phyloP scores from a whole-genome alignment of 2,888 invertebrate genomes.

The Drosophila incognita region DNA sequence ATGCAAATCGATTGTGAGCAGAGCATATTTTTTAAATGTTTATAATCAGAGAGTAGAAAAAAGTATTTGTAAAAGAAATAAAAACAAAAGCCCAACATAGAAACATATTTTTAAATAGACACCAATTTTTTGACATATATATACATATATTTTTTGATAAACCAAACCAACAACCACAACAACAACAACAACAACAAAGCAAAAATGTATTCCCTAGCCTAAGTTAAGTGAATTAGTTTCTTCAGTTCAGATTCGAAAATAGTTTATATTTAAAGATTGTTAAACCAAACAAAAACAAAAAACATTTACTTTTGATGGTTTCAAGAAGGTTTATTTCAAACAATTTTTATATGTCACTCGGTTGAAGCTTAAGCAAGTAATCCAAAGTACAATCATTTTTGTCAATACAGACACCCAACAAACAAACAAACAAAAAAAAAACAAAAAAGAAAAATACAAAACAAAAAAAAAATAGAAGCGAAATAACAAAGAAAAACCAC shows the following conservation, averaged over 20 bases:
- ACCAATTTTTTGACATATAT: slow-evolving; percentile 68
- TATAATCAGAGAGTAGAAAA: slow-evolving; percentile 52
- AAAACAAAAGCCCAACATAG: slow-evolving; percentile 27
- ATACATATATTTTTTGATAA: slow-evolving; percentile 70
- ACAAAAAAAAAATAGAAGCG: slow-evolving; percentile 9
- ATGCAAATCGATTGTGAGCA: slow-evolving; percentile 78
- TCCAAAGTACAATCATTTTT: slow-evolving; percentile 79
- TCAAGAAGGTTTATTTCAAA: slow-evolving; percentile 60
- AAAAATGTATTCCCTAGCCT: slow-evolving; percentile 68
- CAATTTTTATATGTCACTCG: slow-evolving; percentile 56
- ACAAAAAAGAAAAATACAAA: slow-evolving; percentile 20
- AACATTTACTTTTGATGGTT: slow-evolving; percentile 67
- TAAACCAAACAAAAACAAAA: slow-evolving; percentile 10
- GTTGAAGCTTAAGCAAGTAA: slow-evolving; percentile 75
- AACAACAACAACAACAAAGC: slow-evolving; percentile 16
- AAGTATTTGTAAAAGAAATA: slow-evolving; percentile 60
- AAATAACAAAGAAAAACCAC: slow-evolving; percentile 18
- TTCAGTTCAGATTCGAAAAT: slow-evolving; percentile 13
- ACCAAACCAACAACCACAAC: slow-evolving; percentile 30
- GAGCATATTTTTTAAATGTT: slow-evolving; percentile 80
- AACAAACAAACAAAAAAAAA: slow-evolving; percentile 9
- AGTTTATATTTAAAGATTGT: slow-evolving; percentile 30
- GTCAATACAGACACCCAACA: slow-evolving; percentile 73
- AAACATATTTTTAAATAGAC: slow-evolving; percentile 53
- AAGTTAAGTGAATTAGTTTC: slow-evolving; percentile 49